phyloP scores from a whole-genome alignment of 2,797 vertebrate species.

The Silurus lanzhouensis region DNA sequence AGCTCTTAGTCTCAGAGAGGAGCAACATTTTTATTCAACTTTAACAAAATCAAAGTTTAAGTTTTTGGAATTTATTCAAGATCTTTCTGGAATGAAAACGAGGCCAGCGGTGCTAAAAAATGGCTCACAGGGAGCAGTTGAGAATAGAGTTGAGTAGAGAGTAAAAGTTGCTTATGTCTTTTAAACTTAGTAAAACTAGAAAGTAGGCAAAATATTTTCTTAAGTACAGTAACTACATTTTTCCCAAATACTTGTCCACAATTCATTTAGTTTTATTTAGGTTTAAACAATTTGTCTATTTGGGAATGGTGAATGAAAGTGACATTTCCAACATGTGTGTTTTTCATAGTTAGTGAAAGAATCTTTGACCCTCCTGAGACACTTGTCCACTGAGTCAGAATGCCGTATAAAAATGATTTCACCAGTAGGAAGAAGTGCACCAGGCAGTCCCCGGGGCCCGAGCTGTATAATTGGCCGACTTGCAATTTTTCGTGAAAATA shows the following conservation, averaged over 20 bases:
- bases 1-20: no score
- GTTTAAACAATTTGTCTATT: background rate
- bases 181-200: no score
- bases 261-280: background rate
- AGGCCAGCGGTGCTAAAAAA: no score
- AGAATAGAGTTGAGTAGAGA: no score
- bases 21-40: no score
- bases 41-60: no score
- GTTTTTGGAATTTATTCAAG: no score
- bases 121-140: no score
- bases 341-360: constrained; percentile 15
- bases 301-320: constrained; percentile 2
- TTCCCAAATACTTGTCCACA: background rate
- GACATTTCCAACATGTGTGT: constrained; percentile 1
- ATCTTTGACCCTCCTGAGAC: constrained; percentile 35
- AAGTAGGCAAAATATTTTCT: no score
- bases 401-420: constrained; percentile 84
- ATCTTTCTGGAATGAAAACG: no score
- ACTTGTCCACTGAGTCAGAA: constrained; percentile 72
- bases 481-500: constrained; percentile 84
- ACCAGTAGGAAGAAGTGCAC: constrained; percentile 81
- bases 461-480: constrained; percentile 79
- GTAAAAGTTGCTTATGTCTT: no score
- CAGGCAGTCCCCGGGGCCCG: constrained; percentile 74
- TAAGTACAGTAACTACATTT: no score